Evolutionary conservation across 2,113 vertebrate species (phyloP).

Genomic region (Lepus europaeus): DNA sequence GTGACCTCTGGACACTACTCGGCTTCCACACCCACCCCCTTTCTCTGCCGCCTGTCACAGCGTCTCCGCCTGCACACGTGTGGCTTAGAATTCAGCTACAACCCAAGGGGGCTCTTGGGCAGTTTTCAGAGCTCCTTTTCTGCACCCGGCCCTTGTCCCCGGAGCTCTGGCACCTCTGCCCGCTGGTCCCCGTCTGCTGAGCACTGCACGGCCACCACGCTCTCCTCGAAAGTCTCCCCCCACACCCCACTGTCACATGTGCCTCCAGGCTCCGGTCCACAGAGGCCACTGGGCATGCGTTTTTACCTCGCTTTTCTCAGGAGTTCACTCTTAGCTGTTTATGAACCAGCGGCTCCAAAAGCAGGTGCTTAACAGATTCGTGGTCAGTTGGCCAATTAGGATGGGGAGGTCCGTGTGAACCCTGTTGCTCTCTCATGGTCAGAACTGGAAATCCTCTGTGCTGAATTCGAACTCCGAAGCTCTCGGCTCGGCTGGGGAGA

Average conservation of each 20-base stretch:
- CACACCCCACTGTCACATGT: not conserved
- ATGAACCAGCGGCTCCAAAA: not conserved
- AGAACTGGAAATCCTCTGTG: not conserved
- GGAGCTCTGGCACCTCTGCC: not conserved
- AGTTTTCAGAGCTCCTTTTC: not conserved
- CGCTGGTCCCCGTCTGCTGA: not conserved
- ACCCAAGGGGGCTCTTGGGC: not conserved
- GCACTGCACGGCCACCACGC: not conserved
- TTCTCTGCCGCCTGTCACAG: not conserved
- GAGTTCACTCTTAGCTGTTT: not conserved
- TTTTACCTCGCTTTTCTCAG: not conserved
- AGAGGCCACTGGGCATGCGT: not conserved
- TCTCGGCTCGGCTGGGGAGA: not conserved
- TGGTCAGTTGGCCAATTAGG: not conserved
- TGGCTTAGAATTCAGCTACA: not conserved
- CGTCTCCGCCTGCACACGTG: not conserved
- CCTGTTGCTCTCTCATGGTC: not conserved
- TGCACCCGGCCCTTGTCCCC: not conserved
- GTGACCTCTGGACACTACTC: not conserved
- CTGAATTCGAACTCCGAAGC: conserved; percentile 11
- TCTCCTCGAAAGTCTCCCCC: not conserved
- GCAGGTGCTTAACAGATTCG: not conserved
- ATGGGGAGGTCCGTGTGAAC: not conserved
- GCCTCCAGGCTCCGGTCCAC: not conserved
- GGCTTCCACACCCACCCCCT: too few relatives aligned